Evolutionary conservation across 2,888 invertebrate species (phyloP), one percentile per base, ranked within the genome.

Genomic region (Lypha dubia): DNA sequence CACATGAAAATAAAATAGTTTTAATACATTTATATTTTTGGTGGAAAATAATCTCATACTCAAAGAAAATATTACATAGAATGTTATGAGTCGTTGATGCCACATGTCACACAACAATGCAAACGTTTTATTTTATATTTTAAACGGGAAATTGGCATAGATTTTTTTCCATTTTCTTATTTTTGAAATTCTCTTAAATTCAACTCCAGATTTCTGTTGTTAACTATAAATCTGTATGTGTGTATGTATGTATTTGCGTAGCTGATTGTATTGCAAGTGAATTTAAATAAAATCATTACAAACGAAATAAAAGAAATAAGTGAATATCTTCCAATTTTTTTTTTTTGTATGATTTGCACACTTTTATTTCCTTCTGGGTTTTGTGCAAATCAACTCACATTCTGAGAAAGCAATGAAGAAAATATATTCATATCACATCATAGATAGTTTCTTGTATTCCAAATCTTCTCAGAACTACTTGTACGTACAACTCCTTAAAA

Each of bases 41-140:
- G 15, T 32, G 56, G 32, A 80, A 74, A 85, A 79, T 84, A 79
- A 80, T 71, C 73, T 73, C 62, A 41, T 86, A 87, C 87, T 88
- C 88, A 28, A 89, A n/a, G 86, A 85, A 88, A 89, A 89, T 89
- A 88, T 35, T 58, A 53, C 15, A 65, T n/a, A 28, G 20, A 65
- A 20, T 22, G 38, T 58, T 79, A 28, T 28, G 49, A 70, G 46
- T 84, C 84, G 62, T 75, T 83, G 85, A 79, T 87, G 86, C 79
- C 86, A 85, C 82, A 85, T 86, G 85, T 87, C 85, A 85, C 86
- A 65, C 83, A 81, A 82, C 76, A 35, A 79, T 60, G 65, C 22
- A 32, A 75, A 67, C 35, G 58, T 60, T 60, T 77, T 68, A 67
- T 77, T 60, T 46, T 44, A 9, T 49, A 58, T 49, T 49, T 35